These are phyloP conservation scores for Ooceraea biroi DNA, from an alignment of 1,140 invertebrate species.

Conservation along the genomic window DNA sequence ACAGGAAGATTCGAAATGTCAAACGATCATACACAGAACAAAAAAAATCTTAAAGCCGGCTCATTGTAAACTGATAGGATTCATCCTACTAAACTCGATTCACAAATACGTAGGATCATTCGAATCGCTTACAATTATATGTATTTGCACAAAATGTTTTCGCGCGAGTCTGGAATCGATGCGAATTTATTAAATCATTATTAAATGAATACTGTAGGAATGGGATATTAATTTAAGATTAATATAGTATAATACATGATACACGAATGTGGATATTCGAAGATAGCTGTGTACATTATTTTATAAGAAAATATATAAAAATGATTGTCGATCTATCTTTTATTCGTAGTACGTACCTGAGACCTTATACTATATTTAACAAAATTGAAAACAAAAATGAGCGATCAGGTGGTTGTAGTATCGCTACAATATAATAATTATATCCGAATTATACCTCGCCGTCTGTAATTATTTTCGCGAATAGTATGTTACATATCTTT, in stretches of 20 bases:
- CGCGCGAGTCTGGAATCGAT: slow-evolving; percentile 30
- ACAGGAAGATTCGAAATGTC: background rate
- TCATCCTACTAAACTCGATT: slow-evolving; percentile 19
- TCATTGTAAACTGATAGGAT: slow-evolving; percentile 8
- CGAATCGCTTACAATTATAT: slow-evolving; percentile 46
- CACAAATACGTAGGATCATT: background rate
- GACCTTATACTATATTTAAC: background rate
- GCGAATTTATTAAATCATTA: slow-evolving; percentile 48
- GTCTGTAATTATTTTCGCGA: slow-evolving; percentile 13
- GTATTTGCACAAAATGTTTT: slow-evolving; percentile 60
- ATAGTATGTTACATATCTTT: slow-evolving; percentile 27
- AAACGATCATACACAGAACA: background rate
- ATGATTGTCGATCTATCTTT: slow-evolving; percentile 74
- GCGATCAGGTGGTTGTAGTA: background rate
- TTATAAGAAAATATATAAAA: slow-evolving; percentile 83
- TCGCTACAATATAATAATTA: background rate
- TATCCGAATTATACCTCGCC: background rate
- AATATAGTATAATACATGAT: slow-evolving; percentile 80
- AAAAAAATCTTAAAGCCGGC: slow-evolving; percentile 10
- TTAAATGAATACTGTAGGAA: slow-evolving; percentile 68
- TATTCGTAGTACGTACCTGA: slow-evolving; percentile 65
- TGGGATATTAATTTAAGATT: slow-evolving; percentile 79
- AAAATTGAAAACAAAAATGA: background rate
- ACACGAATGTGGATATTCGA: slow-evolving; percentile 77
- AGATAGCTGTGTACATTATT: slow-evolving; percentile 84